Percentiles rank a stretch among this genome's conserved stretches.
Conservation (phyloP, 2,888 invertebrate species). For the Dryocosmus kuriphilus region DNA sequence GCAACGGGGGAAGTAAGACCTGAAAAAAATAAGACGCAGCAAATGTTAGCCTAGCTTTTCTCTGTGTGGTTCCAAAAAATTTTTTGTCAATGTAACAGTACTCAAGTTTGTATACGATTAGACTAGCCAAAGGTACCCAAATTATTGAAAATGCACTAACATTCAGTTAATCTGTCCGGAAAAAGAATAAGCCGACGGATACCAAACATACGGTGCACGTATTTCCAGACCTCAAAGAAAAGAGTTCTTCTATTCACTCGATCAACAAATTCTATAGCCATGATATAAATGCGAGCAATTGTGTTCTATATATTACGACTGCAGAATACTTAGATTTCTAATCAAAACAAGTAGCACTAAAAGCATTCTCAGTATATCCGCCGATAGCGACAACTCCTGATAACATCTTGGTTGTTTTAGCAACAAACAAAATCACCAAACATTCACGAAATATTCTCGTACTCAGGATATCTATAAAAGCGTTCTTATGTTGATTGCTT, state of each 20-base stretch:
- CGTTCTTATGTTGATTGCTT: no score
- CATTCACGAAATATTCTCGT: conserved; percentile 80
- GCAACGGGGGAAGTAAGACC: no score
- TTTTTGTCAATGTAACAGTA: no score
- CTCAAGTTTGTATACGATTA: conserved; percentile 82
- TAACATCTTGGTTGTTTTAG: conserved; percentile 83
- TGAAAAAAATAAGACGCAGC: no score
- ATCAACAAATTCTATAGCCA: conserved; percentile 82
- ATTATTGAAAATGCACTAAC: conserved; percentile 78
- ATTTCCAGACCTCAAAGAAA: conserved; percentile 81
- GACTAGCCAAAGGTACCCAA: conserved; percentile 81
- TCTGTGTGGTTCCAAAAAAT: no score
- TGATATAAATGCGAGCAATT: conserved; percentile 80
- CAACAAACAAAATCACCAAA: conserved; percentile 80
- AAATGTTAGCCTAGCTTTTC: no score
- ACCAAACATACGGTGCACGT: conserved; percentile 80
- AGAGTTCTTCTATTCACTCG: conserved; percentile 82
- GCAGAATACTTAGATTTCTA: conserved; percentile 79
- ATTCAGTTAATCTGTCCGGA: conserved; percentile 78
- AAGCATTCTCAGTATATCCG: conserved; percentile 82
- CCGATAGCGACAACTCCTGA: conserved; percentile 82
- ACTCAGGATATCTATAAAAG: conserved; percentile 75
- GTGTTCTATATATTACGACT: conserved; percentile 80
- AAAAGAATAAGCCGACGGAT: conserved; percentile 81
- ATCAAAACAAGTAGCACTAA: conserved; percentile 79